These are phyloP conservation scores for Gasterosteus nipponicus DNA, from an alignment of 2,113 vertebrate species.

Conservation along the genomic window DNA sequence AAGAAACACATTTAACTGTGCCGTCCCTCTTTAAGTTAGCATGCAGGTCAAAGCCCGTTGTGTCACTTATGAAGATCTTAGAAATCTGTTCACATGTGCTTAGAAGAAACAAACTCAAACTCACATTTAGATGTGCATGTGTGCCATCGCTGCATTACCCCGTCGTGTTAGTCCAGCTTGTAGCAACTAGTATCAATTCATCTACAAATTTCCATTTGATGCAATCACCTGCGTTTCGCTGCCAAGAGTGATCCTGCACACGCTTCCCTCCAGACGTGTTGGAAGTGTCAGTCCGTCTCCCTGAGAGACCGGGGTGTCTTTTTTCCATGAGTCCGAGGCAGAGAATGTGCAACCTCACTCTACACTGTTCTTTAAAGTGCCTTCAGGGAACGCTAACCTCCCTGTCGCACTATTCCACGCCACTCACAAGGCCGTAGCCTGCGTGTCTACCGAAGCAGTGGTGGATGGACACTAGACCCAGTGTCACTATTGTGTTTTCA, in stretches of 20 bases:
- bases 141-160: slow-evolving; percentile 37
- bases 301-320: slow-evolving; percentile 49
- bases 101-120: slow-evolving; percentile 12
- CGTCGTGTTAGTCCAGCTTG: slow-evolving; percentile 45
- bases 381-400: slow-evolving; percentile 59
- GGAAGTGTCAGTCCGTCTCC: slow-evolving; percentile 58
- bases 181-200: slow-evolving; percentile 72
- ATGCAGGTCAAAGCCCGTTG: neutral
- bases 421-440: slow-evolving; percentile 37
- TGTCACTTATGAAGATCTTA: neutral
- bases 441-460: slow-evolving; percentile 47
- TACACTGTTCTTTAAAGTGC: slow-evolving; percentile 58
- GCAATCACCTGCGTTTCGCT: slow-evolving; percentile 24
- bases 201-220: slow-evolving; percentile 62
- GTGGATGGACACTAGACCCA: slow-evolving; percentile 20
- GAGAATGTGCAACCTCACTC: slow-evolving; percentile 71
- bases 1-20: neutral
- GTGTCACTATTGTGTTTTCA: slow-evolving; percentile 6
- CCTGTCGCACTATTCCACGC: slow-evolving; percentile 60
- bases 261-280: slow-evolving; percentile 54
- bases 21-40: neutral
- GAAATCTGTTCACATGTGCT: neutral
- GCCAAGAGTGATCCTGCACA: slow-evolving; percentile 62
- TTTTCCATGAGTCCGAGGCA: slow-evolving; percentile 60
- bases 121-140: slow-evolving; percentile 4